These are phyloP conservation scores for Sphinx pinastri DNA, from an alignment of 2,888 invertebrate genomes.

Conservation along the genomic window DNA sequence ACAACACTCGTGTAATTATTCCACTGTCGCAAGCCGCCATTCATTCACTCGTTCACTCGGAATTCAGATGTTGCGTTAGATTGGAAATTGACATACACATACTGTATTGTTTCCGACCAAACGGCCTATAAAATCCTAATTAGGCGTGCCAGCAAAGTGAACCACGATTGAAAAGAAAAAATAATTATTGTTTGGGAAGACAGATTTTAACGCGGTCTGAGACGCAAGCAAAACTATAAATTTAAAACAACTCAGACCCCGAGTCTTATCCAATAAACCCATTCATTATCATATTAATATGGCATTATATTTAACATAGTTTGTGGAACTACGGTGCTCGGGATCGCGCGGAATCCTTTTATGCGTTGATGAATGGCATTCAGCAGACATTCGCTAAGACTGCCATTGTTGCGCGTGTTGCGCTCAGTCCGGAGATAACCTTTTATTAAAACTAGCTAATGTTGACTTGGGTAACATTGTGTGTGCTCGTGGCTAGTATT, in stretches of 20 bases:
- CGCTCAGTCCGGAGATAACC: not conserved
- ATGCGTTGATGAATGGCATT: constrained; percentile 17
- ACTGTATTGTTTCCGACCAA: too few relatives aligned
- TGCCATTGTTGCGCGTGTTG: constrained; percentile 4
- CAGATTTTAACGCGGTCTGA: too few relatives aligned
- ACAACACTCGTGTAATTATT: too few relatives aligned
- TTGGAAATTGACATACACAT: not conserved
- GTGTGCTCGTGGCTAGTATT: too few relatives aligned
- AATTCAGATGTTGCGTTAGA: not conserved
- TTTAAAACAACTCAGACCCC: not conserved
- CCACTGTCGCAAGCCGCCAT: not conserved
- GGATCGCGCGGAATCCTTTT: constrained; percentile 19
- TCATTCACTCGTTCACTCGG: not conserved
- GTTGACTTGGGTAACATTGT: too few relatives aligned
- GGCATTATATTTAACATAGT: constrained; percentile 1
- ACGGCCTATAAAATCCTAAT: too few relatives aligned
- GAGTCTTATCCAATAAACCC: not conserved
- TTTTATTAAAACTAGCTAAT: not conserved
- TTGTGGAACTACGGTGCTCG: constrained; percentile 1
- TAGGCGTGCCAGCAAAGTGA: too few relatives aligned
- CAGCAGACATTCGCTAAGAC: constrained; percentile 1
- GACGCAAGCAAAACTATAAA: too few relatives aligned
- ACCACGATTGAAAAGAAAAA: too few relatives aligned
- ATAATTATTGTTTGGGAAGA: too few relatives aligned
- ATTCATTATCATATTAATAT: constrained; percentile 2